A percentile compares a stretch with the other conserved stretches of the same genome.
phyloP scores from a whole-genome alignment of 2,797 vertebrate genomes.

The Liparis tanakae region DNA sequence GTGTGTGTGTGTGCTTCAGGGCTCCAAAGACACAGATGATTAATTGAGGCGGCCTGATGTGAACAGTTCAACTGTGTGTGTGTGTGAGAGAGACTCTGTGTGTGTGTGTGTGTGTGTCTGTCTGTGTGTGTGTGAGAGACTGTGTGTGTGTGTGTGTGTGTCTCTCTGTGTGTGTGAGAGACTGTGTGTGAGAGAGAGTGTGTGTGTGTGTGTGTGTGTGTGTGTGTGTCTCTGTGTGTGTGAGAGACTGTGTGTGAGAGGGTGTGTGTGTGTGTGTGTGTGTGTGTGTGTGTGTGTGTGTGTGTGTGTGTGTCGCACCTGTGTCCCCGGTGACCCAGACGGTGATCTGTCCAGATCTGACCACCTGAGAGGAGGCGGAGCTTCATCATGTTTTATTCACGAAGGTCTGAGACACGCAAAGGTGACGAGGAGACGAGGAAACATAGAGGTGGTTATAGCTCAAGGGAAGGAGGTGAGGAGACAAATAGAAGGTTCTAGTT shows the following conservation, averaged over 20 bases:
- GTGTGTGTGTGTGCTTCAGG: slow-evolving; percentile 50
- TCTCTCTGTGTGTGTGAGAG: slow-evolving; percentile 15
- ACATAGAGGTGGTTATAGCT: too few relatives aligned
- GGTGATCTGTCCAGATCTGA: slow-evolving; percentile 54
- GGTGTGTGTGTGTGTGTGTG: slow-evolving; percentile 13
- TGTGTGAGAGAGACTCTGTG: slow-evolving; percentile 13
- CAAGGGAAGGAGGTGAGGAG: too few relatives aligned
- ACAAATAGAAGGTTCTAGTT: too few relatives aligned
- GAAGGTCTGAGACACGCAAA: not conserved
- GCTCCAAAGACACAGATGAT: slow-evolving; percentile 68
- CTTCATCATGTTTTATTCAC: not conserved
- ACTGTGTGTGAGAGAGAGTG: too few relatives aligned
- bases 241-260: slow-evolving; percentile 16
- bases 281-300: not conserved
- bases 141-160: slow-evolving; percentile 13
- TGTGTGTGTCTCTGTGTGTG: slow-evolving; percentile 19
- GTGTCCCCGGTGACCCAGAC: slow-evolving; percentile 67
- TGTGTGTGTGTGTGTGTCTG: slow-evolving; percentile 18
- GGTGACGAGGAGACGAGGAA: too few relatives aligned
- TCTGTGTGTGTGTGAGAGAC: slow-evolving; percentile 13
- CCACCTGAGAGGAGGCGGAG: slow-evolving; percentile 17
- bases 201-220: slow-evolving; percentile 8
- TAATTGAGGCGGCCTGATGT: slow-evolving; percentile 58
- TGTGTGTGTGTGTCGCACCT: slow-evolving; percentile 61
- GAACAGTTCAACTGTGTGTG: slow-evolving; percentile 55